Conservation (phyloP, 2,888 invertebrate species). For the Eristalinus sepulchralis region DNA sequence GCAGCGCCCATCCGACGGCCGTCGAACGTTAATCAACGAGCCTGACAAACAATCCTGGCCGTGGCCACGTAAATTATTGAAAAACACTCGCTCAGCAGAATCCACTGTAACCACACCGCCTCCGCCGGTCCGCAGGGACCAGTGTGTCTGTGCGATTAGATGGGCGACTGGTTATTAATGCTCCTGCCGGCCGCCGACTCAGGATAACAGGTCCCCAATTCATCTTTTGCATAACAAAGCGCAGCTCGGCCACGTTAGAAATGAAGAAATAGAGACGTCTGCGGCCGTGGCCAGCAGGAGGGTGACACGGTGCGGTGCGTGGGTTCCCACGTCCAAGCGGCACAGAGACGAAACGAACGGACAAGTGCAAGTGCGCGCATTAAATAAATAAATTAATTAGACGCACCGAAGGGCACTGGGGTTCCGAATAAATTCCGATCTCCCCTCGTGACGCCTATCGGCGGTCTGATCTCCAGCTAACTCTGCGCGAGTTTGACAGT, state of each 20-base stretch:
- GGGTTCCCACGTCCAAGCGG: slow-evolving; percentile 52
- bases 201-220: slow-evolving; percentile 56
- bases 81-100: slow-evolving; percentile 70
- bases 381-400: slow-evolving; percentile 71
- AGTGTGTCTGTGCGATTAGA: background rate
- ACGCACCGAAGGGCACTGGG: slow-evolving; percentile 35
- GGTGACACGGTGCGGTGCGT: slow-evolving; percentile 36
- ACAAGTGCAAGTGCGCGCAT: slow-evolving; percentile 72
- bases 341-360: background rate
- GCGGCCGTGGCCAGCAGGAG: slow-evolving; percentile 2
- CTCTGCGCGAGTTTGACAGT: slow-evolving; percentile 45
- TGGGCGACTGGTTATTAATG: slow-evolving; percentile 53
- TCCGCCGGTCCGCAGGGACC: background rate
- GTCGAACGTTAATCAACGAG: slow-evolving; percentile 68
- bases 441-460: slow-evolving; percentile 59
- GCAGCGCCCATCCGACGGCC: slow-evolving; percentile 12
- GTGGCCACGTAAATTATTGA: slow-evolving; percentile 68
- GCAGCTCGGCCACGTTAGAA: slow-evolving; percentile 35
- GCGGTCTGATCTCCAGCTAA: slow-evolving; percentile 34
- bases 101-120: background rate
- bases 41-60: slow-evolving; percentile 66
- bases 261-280: slow-evolving; percentile 59
- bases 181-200: slow-evolving; percentile 13
- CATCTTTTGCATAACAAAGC: slow-evolving; percentile 57
- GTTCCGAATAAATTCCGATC: slow-evolving; percentile 42